phyloP scores from a whole-genome alignment of 1,140 invertebrate species.

The Condylostylus longicornis region DNA sequence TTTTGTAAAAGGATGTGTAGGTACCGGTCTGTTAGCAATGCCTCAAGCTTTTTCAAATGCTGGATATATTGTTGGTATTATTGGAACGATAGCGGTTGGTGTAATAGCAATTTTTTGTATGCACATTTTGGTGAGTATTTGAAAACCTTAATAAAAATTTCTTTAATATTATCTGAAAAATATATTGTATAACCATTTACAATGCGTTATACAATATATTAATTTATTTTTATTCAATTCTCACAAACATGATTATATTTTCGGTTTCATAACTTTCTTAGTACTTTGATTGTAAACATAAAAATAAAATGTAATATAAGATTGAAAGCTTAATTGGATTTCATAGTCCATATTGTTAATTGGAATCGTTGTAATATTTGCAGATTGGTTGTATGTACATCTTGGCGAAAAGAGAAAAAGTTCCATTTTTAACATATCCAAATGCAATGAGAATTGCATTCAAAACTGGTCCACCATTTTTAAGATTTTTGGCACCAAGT shows the following conservation, averaged over 20 bases:
- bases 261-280: not conserved
- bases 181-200: conserved; percentile 2
- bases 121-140: conserved; percentile 42
- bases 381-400: conserved; percentile 38
- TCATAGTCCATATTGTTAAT: not conserved
- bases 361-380: conserved; percentile 3
- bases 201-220: not conserved
- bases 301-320: not conserved
- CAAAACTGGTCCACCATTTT: conserved; percentile 38
- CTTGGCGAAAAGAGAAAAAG: conserved; percentile 37
- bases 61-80: conserved; percentile 45
- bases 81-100: conserved; percentile 43
- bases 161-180: not conserved
- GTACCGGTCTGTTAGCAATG: conserved; percentile 70
- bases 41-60: conserved; percentile 56
- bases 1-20: conserved; percentile 54
- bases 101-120: conserved; percentile 48
- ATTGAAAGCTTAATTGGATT: not conserved
- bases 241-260: not conserved
- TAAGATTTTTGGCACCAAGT: conserved; percentile 38
- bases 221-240: not conserved
- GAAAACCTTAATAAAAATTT: conserved; percentile 1
- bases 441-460: conserved; percentile 47
- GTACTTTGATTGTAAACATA: not conserved
- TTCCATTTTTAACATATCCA: conserved; percentile 46